A percentile compares a stretch with the other conserved stretches of the same genome.
Conservation (phyloP, 2,113 vertebrate genomes). For the Malurus cyaneus region DNA sequence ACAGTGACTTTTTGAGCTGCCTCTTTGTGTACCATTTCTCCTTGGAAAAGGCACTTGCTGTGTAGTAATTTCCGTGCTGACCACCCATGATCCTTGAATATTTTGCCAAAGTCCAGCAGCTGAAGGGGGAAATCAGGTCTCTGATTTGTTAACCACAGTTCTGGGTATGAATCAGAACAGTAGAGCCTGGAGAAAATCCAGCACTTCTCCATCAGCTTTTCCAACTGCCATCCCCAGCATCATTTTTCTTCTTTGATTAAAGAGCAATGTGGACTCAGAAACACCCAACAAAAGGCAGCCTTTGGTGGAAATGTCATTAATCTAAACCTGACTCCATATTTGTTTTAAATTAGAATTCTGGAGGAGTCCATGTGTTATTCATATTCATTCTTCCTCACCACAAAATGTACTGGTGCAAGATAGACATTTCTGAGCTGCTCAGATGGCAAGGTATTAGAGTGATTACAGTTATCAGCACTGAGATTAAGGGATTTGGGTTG, state of each 20-base stretch:
- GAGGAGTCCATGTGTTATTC: slow-evolving; percentile 52
- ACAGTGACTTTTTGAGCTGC: not conserved
- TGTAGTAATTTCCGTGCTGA: not conserved
- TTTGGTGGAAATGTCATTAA: slow-evolving; percentile 37
- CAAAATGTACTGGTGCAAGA: not conserved
- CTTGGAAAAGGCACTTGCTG: not conserved
- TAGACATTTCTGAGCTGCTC: slow-evolving; percentile 32
- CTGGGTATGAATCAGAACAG: not conserved
- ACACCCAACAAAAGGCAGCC: not conserved
- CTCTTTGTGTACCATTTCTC: not conserved
- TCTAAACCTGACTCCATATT: slow-evolving; percentile 40
- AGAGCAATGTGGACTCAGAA: not conserved
- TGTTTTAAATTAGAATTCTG: slow-evolving; percentile 58
- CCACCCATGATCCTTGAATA: not conserved
- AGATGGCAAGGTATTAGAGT: slow-evolving; percentile 9
- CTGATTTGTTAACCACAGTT: not conserved
- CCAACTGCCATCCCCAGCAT: not conserved
- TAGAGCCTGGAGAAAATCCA: slow-evolving; percentile 35
- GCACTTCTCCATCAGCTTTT: slow-evolving; percentile 11
- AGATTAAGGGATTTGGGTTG: slow-evolving; percentile 17
- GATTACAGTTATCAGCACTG: slow-evolving; percentile 28
- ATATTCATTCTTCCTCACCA: slow-evolving; percentile 47
- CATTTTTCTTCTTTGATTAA: slow-evolving; percentile 11
- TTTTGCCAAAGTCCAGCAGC: not conserved
- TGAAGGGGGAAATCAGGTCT: not conserved